Conservation (phyloP, 2,888 invertebrate species). For the Tuberolachnus salignus region DNA sequence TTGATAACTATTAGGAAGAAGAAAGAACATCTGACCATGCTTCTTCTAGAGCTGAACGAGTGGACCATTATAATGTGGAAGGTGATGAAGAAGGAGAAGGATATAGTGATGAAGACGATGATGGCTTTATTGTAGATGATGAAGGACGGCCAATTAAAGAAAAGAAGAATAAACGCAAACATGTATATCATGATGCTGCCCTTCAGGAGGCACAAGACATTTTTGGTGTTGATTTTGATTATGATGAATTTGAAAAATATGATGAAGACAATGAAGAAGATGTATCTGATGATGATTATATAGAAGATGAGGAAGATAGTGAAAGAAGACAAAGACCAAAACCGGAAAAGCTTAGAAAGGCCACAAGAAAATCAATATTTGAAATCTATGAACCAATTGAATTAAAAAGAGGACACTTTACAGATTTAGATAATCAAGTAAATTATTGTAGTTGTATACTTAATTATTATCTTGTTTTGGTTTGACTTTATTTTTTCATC, state of each 20-base stretch:
- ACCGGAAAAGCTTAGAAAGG: slow-evolving; percentile 68
- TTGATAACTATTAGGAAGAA: slow-evolving; percentile 70
- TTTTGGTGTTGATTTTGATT: slow-evolving; percentile 98
- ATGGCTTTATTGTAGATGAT: slow-evolving; percentile 97
- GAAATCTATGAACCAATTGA: slow-evolving; percentile 98
- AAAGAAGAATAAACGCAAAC: slow-evolving; percentile 78
- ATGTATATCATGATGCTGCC: slow-evolving; percentile 85
- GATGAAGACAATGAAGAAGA: slow-evolving; percentile 86
- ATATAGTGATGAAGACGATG: slow-evolving; percentile 89
- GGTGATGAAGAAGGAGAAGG: slow-evolving; percentile 81
- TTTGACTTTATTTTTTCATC: slow-evolving; percentile 35
- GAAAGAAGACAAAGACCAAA: slow-evolving; percentile 41
- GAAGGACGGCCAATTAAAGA: slow-evolving; percentile 87
- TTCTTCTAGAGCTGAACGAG: slow-evolving; percentile 59
- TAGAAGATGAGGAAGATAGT: slow-evolving; percentile 69
- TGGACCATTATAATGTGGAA: slow-evolving; percentile 62
- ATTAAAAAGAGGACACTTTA: slow-evolving; percentile 93
- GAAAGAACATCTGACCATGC: slow-evolving; percentile 77
- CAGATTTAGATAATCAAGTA: slow-evolving; percentile 86
- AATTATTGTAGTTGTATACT: slow-evolving; percentile 36
- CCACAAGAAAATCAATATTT: slow-evolving; percentile 84
- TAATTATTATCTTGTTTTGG: slow-evolving; percentile 1
- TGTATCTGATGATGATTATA: slow-evolving; percentile 76
- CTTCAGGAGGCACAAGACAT: slow-evolving; percentile 98
- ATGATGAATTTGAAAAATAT: slow-evolving; percentile 86